phyloP scores from a whole-genome alignment of 2,888 invertebrate genomes.

The Osmoderma eremita region DNA sequence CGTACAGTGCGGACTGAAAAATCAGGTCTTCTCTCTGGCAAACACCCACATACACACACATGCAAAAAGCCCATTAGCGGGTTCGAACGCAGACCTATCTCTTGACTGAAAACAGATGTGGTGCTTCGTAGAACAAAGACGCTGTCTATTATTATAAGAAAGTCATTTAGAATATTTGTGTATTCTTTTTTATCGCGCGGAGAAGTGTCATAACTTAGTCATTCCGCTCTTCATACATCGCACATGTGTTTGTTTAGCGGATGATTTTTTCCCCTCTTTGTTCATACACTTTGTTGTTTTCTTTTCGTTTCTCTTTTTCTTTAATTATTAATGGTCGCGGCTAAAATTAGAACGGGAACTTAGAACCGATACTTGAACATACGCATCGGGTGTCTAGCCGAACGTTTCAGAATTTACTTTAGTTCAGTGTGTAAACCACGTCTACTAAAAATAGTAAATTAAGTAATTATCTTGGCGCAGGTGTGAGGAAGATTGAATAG shows the following conservation, averaged over 20 bases:
- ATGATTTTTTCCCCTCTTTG: constrained; percentile 30
- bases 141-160: constrained; percentile 43
- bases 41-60: constrained; percentile 34
- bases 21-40: constrained; percentile 55
- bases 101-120: constrained; percentile 58
- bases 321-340: constrained; percentile 33
- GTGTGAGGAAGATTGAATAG: constrained; percentile 30
- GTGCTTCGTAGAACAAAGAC: constrained; percentile 56
- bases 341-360: constrained; percentile 28
- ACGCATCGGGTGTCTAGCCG: constrained; percentile 10
- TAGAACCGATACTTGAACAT: constrained; percentile 21
- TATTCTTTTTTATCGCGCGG: constrained; percentile 36
- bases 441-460: constrained; percentile 23
- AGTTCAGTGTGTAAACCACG: constrained; percentile 2
- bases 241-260: constrained; percentile 37
- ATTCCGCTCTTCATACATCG: constrained; percentile 34
- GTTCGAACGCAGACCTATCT: constrained; percentile 43
- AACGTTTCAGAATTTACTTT: constrained; percentile 22
- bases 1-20: constrained; percentile 40
- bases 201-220: constrained; percentile 37
- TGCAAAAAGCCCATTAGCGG: constrained; percentile 42
- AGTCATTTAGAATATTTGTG: constrained; percentile 37
- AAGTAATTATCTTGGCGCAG: constrained; percentile 25
- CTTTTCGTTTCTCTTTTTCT: constrained; percentile 25
- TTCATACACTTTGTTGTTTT: constrained; percentile 12